phyloP scores from a whole-genome alignment of 2,113 vertebrate genomes.

The Zosterops japonicus region DNA sequence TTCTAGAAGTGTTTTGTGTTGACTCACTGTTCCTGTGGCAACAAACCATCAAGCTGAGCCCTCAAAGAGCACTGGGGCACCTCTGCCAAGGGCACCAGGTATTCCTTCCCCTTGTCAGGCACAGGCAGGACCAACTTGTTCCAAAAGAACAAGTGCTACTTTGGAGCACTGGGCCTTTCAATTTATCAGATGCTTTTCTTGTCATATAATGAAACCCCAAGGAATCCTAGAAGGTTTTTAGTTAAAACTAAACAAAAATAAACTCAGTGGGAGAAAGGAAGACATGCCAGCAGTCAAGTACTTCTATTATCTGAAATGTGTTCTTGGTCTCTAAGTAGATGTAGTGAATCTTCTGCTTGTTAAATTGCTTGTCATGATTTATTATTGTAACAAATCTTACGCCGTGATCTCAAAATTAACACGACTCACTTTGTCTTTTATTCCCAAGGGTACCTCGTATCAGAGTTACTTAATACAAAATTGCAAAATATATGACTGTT shows the following conservation, averaged over 20 bases:
- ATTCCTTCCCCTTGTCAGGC: background rate
- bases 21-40: background rate
- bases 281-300: background rate
- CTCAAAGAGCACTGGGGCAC: background rate
- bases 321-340: background rate
- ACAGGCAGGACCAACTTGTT: background rate
- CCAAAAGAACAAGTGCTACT: background rate
- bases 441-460: background rate
- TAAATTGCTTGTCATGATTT: background rate
- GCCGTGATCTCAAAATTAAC: background rate
- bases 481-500: background rate
- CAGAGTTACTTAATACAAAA: background rate
- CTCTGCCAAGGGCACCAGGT: background rate
- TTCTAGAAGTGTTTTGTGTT: background rate
- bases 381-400: background rate
- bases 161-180: background rate
- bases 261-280: slow-evolving; percentile 10
- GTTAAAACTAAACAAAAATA: background rate
- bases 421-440: background rate
- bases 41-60: background rate
- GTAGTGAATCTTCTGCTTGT: background rate
- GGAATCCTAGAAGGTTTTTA: background rate
- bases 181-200: background rate
- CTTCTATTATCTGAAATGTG: background rate
- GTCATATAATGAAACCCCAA: background rate